A percentile compares a stretch with the other conserved stretches of the same genome.
These are phyloP conservation scores for Caenorhabditis zanzibari DNA, from an alignment of 2,888 invertebrate species.

Conservation along the genomic window DNA sequence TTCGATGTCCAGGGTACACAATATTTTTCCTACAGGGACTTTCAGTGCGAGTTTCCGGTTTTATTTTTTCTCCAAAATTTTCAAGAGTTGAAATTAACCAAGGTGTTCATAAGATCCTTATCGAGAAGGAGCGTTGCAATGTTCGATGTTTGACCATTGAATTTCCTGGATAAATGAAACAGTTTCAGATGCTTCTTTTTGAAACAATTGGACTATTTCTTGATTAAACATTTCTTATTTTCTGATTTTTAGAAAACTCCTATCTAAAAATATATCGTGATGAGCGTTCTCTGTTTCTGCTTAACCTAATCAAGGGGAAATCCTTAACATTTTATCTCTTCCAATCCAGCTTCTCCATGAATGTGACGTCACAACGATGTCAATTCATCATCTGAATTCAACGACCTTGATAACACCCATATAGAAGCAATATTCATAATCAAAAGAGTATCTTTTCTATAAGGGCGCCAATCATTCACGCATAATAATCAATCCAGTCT, in stretches of 20 bases:
- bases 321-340: not conserved
- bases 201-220: too few relatives aligned
- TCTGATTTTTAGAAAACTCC: not conserved
- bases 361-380: constrained; percentile 38
- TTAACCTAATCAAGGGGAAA: not conserved
- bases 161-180: not conserved
- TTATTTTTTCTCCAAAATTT: not conserved
- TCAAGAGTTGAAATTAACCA: constrained; percentile 9
- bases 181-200: not conserved
- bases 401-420: constrained; percentile 58
- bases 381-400: constrained; percentile 44
- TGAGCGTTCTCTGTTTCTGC: constrained; percentile 15
- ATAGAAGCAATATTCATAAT: constrained; percentile 48
- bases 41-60: not conserved
- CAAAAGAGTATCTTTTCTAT: constrained; percentile 12
- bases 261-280: not conserved
- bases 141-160: constrained; percentile 21
- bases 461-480: constrained; percentile 50
- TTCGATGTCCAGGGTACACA: constrained; percentile 10
- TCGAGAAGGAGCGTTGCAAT: not conserved
- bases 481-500: constrained; percentile 66
- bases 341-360: not conserved
- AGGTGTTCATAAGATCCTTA: constrained; percentile 26
- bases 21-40: not conserved
- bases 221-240: too few relatives aligned